Conservation (phyloP, 92 coral and sea anemone species). For the Muricea muricata region DNA sequence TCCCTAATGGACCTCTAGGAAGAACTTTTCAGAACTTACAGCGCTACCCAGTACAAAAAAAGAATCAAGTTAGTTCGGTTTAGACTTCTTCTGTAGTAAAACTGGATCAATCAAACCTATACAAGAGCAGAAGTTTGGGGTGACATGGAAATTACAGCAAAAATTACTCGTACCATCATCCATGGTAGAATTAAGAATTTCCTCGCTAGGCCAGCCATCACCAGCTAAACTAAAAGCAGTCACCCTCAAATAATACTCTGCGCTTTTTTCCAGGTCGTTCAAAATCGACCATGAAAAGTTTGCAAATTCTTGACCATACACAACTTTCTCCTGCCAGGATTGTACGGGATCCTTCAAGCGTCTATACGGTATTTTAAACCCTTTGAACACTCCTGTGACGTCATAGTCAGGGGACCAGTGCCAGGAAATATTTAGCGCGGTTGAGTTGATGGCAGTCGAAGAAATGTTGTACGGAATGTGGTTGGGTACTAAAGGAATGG, state of each 20-base stretch:
- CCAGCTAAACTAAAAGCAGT: background rate
- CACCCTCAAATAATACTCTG: background rate
- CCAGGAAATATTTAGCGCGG: conserved; percentile 7
- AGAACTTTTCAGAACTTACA: no score
- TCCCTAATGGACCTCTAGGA: no score
- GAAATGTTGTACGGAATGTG: background rate
- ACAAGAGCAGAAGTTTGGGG: no score
- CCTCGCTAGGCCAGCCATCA: background rate
- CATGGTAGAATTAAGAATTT: background rate
- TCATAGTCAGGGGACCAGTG: background rate
- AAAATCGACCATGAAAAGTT: background rate
- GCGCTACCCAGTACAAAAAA: no score
- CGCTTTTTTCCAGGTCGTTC: background rate
- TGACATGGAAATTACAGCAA: no score
- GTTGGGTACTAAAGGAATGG: background rate
- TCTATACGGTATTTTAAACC: background rate
- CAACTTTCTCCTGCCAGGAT: background rate
- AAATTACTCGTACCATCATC: background rate
- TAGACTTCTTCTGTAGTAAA: no score
- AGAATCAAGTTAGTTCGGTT: no score
- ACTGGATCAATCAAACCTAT: no score
- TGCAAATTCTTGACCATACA: background rate
- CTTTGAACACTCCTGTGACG: background rate
- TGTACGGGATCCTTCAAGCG: background rate
- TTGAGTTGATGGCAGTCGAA: background rate